Base-by-base conservation (phyloP, 2,113 vertebrate species). In the Trogon melanurus region DNA sequence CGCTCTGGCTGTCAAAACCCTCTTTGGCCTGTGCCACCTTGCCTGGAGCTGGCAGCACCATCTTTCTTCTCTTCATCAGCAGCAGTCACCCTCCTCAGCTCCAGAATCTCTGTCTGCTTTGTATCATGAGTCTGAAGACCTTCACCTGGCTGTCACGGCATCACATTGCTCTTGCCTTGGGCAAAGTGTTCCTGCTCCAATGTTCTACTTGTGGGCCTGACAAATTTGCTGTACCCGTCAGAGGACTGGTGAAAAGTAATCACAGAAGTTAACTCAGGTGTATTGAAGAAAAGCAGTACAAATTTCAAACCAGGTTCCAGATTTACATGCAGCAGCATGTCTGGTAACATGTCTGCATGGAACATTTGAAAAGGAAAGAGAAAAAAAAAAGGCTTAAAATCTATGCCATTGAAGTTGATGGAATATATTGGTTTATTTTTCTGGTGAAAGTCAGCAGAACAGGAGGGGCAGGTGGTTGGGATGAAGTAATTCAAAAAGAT, bases 91-190 rank as follows among this genome's bases (percentile, higher is more conserved):
- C 1, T 53, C 13, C 14, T 23, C 20, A 73, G 2, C 4, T 67
- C 10, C 44, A 58, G 11, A 1, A 0, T 41, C 38, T 79, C 34
- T 54, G 27, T 23, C 25, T 45, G 11, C 3, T 2, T 10, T 1
- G 1, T 45, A 22, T 9, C 16, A 19, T 0, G 3, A 65, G 19
- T 8, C 30, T 1, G 0, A 5, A n/a, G 26, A 50, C 45, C 13
- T 85, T 50, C 0, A 0, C 25, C 36, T 32, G 11, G 17, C 2
- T 45, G n/a, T 47, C 34, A 27, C 0, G 0, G 27, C 25, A 56
- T 32, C 21, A 18, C 1, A 1, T 23, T 61, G 21, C 2, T 47
- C 50, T 65, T 54, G 14, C 27, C 21, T 16, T 61, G 23, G 29
- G 29, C 5, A 51, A 61, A 48, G 10, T 8, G 5, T 21, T 82